Evolutionary conservation across 2,888 invertebrate genomes (phyloP), one percentile per base, ranked within the genome.

Genomic region (Xestia ashworthii): DNA sequence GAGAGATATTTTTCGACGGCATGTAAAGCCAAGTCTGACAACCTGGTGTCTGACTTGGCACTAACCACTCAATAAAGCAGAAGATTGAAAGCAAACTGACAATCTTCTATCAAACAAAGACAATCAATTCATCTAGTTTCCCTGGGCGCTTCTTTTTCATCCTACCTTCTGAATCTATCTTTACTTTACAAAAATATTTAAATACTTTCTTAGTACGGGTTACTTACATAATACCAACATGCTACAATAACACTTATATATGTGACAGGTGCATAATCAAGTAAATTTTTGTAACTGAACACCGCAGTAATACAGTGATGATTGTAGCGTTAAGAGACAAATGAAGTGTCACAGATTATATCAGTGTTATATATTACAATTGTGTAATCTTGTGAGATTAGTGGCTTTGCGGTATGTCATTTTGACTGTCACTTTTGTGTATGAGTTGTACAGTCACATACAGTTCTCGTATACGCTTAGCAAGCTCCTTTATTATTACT

Each of bases 371-470:
- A n/a, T n/a, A n/a, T 53, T 41, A 58, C 8, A 19, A 46, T 79
- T 80, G 64, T 50, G 75, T 74, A 81, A 81, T 80, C 32, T 80
- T 66, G 3, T 46, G 38, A 60, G 25, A 75, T 70, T 46, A 60
- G 64, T n/a, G 0, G 25, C 8, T 16, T 16, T 22, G n/a, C n/a
- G 14, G 14, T 41, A 19, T 67, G 16, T 58, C 65, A 58, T 77
- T 55, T 58, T 76, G 16, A 19, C 58, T 76, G 67, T 67, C 48
- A 11, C 55, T 58, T 77, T 44, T 53, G 60, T 25, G 6, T 32
- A 19, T n/a, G 32, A 55, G 6, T 38, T 58, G 0, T 73, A 60
- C 8, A 16, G 32, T 60, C 60, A 32, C 32, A 25, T 16, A 25
- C 25, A 25, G 55, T 11, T 32, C 32, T 32, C 1, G 32, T 32